These are phyloP conservation scores for Pterostichus niger DNA, from an alignment of 2,888 invertebrate species.

Conservation along the genomic window DNA sequence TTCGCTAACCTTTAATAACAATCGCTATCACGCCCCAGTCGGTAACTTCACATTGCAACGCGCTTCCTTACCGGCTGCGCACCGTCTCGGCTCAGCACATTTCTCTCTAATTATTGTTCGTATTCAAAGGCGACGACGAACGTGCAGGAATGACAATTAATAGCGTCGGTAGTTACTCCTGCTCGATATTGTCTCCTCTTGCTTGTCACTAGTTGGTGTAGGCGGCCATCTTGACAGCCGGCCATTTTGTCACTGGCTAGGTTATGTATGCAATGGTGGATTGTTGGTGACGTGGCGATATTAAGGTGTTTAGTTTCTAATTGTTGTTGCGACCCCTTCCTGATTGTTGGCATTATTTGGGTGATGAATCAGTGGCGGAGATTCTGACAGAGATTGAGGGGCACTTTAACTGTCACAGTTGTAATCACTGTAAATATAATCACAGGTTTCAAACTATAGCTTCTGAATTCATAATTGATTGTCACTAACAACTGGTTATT, in stretches of 20 bases:
- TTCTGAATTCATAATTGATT: too few species aligned
- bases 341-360: not conserved
- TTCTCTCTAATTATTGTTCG: conserved; percentile 66
- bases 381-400: conserved; percentile 9
- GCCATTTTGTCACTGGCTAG: conserved; percentile 18
- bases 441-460: too few species aligned
- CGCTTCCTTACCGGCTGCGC: conserved; percentile 27
- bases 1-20: conserved; percentile 52
- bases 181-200: conserved; percentile 55
- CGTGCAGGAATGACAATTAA: conserved; percentile 66
- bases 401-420: not conserved
- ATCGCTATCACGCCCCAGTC: conserved; percentile 32
- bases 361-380: not conserved
- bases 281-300: not conserved
- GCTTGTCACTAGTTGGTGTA: not conserved
- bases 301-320: conserved; percentile 48
- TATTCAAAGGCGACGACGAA: conserved; percentile 64
- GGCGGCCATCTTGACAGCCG: conserved; percentile 21
- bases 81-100: conserved; percentile 20
- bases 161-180: conserved; percentile 45
- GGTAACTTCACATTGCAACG: not conserved
- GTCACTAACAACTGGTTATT: too few species aligned
- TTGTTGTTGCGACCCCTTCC: not conserved
- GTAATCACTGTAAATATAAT: too few species aligned
- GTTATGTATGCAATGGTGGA: conserved; percentile 5